Evolutionary conservation across 1,140 invertebrate genomes (phyloP).

Genomic region (Nasonia giraulti): DNA sequence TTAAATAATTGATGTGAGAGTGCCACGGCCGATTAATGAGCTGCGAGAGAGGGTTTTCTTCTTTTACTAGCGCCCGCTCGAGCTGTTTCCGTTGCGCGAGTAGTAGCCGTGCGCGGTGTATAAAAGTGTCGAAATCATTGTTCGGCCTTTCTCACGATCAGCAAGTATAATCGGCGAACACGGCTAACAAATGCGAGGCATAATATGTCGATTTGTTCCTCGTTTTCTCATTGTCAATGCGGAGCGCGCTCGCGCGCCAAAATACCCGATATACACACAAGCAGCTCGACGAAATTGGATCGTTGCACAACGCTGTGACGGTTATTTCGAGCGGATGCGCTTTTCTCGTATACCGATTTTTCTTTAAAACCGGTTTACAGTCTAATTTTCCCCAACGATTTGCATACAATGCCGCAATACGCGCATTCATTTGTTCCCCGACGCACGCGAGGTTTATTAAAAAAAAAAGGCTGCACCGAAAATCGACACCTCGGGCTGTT

Average conservation of each 20-base stretch:
- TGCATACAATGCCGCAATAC: not conserved
- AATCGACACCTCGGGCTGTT: not conserved
- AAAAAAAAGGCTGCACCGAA: not conserved
- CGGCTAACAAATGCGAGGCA: slow-evolving; percentile 36
- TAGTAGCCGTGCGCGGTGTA: not conserved
- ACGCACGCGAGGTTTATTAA: not conserved
- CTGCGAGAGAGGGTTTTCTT: not conserved
- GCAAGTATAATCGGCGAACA: slow-evolving; percentile 38
- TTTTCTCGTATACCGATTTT: not conserved
- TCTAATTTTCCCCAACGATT: not conserved
- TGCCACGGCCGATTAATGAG: not conserved
- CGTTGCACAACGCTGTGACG: not conserved
- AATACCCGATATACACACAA: not conserved
- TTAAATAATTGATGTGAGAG: not conserved
- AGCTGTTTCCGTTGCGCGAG: not conserved
- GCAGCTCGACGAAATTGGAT: not conserved
- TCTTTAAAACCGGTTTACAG: not conserved
- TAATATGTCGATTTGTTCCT: slow-evolving; percentile 25
- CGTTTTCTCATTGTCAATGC: slow-evolving; percentile 7
- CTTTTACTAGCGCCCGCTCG: not conserved
- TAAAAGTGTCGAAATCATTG: slow-evolving; percentile 41
- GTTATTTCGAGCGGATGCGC: no score
- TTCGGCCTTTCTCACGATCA: slow-evolving; percentile 40
- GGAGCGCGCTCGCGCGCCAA: not conserved
- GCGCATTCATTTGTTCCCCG: not conserved